Base-by-base conservation (phyloP, 1,140 invertebrate genomes). In the Gryon sp. region DNA sequence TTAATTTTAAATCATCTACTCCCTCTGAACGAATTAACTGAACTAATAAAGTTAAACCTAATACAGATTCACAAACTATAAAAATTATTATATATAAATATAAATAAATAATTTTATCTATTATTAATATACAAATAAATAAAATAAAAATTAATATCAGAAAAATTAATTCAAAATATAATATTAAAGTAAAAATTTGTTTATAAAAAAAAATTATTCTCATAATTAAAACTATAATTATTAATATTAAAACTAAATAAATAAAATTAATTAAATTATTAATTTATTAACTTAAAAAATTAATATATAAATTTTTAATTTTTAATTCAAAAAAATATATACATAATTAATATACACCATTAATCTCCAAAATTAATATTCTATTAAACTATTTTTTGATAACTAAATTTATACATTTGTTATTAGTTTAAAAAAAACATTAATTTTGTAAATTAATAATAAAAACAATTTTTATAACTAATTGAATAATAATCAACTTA, bases 351-450 rank as follows among this genome's bases (percentile, higher is more conserved):
- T 83, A 80, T 87, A 89, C 90, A 83, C 88, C 87, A 78, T 88
- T 90, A 91, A 91, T 91, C 85, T 89, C 89, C 90, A 90, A 90
- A 90, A 90, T 90, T 90, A 90, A 87, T 87, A 88, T 90, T 90
- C 89, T 59, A 52, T 78, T 89, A 90, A 90, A 90, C 84, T 89
- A 90, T 83, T 84, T 87, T 82, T 83, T 86, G 78, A 77, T 65
- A 78, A 81, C 24, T 52, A 40, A 48, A 38, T 48, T 18, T 28
- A 18, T 26, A 22, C n/a, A n/a, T n/a, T 45, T 45, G 9, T 32
- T 24, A 12, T 45, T 7, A 20, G 2, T 2, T 60, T 20, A 45
- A 43, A 53, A 46, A 53, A 70, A n/a, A n/a, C n/a, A n/a, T 48
- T 40, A n/a, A n/a, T 65, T 43, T 40, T 60, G 18, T 59, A 20